Conservation (phyloP, 2,888 invertebrate species). For the Euphydryas editha region DNA sequence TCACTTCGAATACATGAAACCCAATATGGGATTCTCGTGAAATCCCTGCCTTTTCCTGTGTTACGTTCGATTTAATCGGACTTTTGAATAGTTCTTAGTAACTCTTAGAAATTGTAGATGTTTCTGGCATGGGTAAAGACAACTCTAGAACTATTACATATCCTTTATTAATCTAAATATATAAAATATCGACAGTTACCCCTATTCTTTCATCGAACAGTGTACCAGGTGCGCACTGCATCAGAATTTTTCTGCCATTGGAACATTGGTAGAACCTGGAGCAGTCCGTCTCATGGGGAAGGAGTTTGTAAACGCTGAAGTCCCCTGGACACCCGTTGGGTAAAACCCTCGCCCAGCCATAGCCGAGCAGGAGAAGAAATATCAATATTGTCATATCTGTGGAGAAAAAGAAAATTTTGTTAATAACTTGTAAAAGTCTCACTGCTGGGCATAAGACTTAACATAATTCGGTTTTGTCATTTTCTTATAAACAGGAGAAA, state of each 20-base stretch:
- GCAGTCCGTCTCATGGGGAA: conserved; percentile 59
- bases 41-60: too few species aligned
- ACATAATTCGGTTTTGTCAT: too few species aligned
- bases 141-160: background rate
- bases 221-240: conserved; percentile 49
- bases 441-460: too few species aligned
- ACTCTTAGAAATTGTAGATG: too few species aligned
- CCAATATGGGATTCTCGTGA: too few species aligned
- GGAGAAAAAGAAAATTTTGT: conserved; percentile 21
- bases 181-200: conserved; percentile 48
- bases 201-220: conserved; percentile 57
- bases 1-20: too few species aligned
- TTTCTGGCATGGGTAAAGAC: too few species aligned
- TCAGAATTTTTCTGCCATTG: conserved; percentile 50
- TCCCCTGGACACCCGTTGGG: conserved; percentile 59
- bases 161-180: background rate
- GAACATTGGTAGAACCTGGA: conserved; percentile 59
- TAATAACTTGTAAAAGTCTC: too few species aligned
- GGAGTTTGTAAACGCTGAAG: conserved; percentile 47
- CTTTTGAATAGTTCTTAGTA: too few species aligned
- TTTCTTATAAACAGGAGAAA: too few species aligned
- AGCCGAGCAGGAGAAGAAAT: conserved; percentile 47
- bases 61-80: too few species aligned
- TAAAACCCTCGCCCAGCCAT: conserved; percentile 57
- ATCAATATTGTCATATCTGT: conserved; percentile 51